Evolutionary conservation across 2,113 vertebrate species (phyloP).

Genomic region (Nanorana parkeri): DNA sequence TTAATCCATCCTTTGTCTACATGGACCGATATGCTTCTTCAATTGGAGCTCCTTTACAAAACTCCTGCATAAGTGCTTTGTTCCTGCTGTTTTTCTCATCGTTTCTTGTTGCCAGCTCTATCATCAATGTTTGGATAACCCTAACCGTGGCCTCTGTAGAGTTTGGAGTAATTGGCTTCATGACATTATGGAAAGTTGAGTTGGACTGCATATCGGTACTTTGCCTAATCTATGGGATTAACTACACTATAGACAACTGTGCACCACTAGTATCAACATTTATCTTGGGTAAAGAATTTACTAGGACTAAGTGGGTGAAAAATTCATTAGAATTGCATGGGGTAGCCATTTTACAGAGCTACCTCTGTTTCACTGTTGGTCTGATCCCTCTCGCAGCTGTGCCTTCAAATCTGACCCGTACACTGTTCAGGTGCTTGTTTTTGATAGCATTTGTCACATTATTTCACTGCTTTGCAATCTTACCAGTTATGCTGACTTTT

Average conservation of each 20-base stretch:
- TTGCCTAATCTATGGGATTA: slow-evolving; percentile 95
- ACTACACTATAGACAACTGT: slow-evolving; percentile 94
- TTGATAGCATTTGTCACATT: slow-evolving; percentile 96
- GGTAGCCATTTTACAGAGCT: slow-evolving; percentile 94
- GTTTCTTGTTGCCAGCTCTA: slow-evolving; percentile 90
- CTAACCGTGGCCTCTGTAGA: slow-evolving; percentile 94
- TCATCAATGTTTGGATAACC: slow-evolving; percentile 94
- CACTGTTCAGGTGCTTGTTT: slow-evolving; percentile 97
- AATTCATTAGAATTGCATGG: slow-evolving; percentile 94
- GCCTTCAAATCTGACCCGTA: slow-evolving; percentile 97
- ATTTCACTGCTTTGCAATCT: slow-evolving; percentile 97
- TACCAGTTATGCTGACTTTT: slow-evolving; percentile 98
- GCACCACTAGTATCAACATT: slow-evolving; percentile 95
- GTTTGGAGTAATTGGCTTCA: slow-evolving; percentile 97
- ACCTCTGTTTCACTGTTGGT: slow-evolving; percentile 93
- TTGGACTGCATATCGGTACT: slow-evolving; percentile 96
- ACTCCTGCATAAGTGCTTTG: slow-evolving; percentile 95
- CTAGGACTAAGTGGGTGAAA: slow-evolving; percentile 97
- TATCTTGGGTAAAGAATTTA: slow-evolving; percentile 91
- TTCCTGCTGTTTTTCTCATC: slow-evolving; percentile 96
- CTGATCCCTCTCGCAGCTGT: slow-evolving; percentile 92
- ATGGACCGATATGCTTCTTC: slow-evolving; percentile 97
- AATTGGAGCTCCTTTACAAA: slow-evolving; percentile 94
- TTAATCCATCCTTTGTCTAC: slow-evolving; percentile 98
- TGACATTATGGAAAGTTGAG: slow-evolving; percentile 97